A percentile compares a stretch with the other conserved stretches of the same genome.
Conservation (phyloP, 30 jellyfish, hydroid and myxozoan species). For the Aurelia sp. region DNA sequence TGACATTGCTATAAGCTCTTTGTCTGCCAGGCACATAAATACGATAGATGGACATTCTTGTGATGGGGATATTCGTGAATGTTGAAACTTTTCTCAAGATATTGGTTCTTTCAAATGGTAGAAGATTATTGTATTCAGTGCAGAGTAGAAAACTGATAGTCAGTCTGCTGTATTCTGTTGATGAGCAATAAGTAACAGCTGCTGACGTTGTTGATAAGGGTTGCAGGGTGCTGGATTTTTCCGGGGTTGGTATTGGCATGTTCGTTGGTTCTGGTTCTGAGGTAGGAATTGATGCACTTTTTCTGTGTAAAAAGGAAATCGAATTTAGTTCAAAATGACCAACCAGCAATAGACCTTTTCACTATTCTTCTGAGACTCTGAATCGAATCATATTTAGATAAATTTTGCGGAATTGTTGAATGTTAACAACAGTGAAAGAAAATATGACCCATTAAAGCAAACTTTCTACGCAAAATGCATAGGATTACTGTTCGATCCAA, state of each 20-base stretch:
- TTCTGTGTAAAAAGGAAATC: not conserved
- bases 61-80: conserved; percentile 18
- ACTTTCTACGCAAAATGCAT: too few relatives aligned
- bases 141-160: conserved; percentile 52
- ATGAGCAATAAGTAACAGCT: conserved; percentile 28
- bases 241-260: too few relatives aligned
- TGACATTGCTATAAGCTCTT: conserved; percentile 14
- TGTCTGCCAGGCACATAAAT: conserved; percentile 10
- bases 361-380: too few relatives aligned
- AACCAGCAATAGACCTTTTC: too few relatives aligned
- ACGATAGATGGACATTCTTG: conserved; percentile 28
- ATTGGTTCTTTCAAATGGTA: conserved; percentile 2
- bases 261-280: conserved; percentile 16
- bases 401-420: too few relatives aligned
- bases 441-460: too few relatives aligned
- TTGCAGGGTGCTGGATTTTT: too few relatives aligned
- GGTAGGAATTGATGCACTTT: conserved; percentile 25
- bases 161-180: conserved; percentile 5
- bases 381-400: too few relatives aligned
- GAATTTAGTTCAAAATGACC: too few relatives aligned
- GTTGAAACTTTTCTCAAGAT: conserved; percentile 28
- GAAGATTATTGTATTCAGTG: conserved; percentile 12
- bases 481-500: too few relatives aligned
- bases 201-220: conserved; percentile 2
- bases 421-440: too few relatives aligned